Evolutionary conservation across 2,888 invertebrate species (phyloP), one percentile per base, ranked within the genome.

Genomic region (Notodonta ziczac): DNA sequence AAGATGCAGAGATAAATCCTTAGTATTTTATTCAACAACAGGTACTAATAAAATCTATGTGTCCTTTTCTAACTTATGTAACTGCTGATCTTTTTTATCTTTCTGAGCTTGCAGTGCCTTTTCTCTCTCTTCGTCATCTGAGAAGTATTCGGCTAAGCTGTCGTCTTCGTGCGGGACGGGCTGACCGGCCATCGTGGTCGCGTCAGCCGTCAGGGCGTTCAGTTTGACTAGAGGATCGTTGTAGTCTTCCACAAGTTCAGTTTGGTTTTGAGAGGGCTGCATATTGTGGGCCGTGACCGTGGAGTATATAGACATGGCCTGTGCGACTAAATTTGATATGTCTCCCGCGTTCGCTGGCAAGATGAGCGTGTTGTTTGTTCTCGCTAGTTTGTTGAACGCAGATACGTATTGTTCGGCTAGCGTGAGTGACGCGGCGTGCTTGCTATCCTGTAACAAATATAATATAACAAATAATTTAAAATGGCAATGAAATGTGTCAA

Each of bases 361-460:
- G 74, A 99, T 97, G 65, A 99, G 94, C 0, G 99, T 99, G 88
- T 99, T 99, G 82, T 96, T 97, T 12, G 97, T 96, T 87, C 97
- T 97, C 0, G 99, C 99, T 67, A 99, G 91, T 81, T 98, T 97
- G 82, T 97, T 96, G 89, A 99, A 99, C 13, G 99, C 99, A 24
- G 95, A 93, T 50, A 99, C 98, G 85, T 99, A 99, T 84, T 99
- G 98, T 82, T 99, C 99, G 0, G 99, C 99, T 65, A 99, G 94
- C 13, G 96, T 96, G 50, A 99, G 92, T 0, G 98, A 96, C 3
- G 99, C 99, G 0, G 99, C 99, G 90, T 97, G 96, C 69, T 96
- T 95, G 32, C 98, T 99, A 80, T 97, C 95, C 95, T 96, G 83
- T 10, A 85, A 58, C 56, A 14, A 46, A n/a, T n/a, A n/a, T 46